Conservation (phyloP, 2,113 vertebrate genomes). For the Litocranius walleri region DNA sequence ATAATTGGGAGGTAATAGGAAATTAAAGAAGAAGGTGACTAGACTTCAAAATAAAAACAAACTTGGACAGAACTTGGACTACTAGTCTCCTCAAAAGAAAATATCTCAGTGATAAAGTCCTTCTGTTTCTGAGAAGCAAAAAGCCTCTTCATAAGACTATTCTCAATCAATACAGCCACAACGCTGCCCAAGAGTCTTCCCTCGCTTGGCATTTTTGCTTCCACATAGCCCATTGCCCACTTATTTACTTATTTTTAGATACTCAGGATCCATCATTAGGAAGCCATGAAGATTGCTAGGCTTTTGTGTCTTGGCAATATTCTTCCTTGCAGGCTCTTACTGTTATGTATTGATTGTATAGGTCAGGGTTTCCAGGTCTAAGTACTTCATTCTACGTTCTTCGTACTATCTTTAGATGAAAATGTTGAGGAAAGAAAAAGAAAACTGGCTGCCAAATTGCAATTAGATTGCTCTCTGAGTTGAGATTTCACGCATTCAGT, state of each 20-base stretch:
- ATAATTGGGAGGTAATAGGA: neutral
- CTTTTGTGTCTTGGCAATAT: neutral
- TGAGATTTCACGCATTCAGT: neutral
- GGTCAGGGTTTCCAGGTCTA: neutral
- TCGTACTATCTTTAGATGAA: neutral
- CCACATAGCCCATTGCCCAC: neutral
- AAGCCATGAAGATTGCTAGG: neutral
- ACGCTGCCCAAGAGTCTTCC: accelerated
- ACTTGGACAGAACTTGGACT: neutral
- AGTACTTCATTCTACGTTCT: neutral
- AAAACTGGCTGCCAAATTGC: neutral
- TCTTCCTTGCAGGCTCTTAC: neutral
- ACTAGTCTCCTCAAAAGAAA: neutral
- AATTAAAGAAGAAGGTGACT: neutral
- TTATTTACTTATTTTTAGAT: neutral
- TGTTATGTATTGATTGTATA: neutral
- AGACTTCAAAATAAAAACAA: neutral
- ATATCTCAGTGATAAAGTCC: neutral
- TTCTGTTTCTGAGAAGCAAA: neutral
- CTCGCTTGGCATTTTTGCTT: neutral
- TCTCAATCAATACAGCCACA: neutral
- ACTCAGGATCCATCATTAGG: neutral
- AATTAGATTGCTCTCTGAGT: neutral
- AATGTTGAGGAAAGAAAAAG: neutral
- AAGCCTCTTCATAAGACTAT: neutral